phyloP scores from a whole-genome alignment of 2,888 invertebrate genomes.

The Epirrhoe alternata region DNA sequence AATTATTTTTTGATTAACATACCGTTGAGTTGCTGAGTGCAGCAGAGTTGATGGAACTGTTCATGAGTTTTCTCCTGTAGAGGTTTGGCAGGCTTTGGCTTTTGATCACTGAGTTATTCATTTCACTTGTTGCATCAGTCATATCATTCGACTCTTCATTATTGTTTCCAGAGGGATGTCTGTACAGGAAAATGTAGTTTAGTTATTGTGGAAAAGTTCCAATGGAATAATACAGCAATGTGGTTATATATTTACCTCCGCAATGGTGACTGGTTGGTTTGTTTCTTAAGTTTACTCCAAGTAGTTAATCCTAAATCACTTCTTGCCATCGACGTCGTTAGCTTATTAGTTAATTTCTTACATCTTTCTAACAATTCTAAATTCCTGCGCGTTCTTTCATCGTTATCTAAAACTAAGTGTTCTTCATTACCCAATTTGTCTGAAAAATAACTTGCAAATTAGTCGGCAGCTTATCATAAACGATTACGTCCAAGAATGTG shows the following conservation, averaged over 20 bases:
- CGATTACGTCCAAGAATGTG: constrained; percentile 49
- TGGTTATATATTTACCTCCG: constrained; percentile 77
- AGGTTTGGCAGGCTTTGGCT: constrained; percentile 93
- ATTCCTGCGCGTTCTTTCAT: constrained; percentile 85
- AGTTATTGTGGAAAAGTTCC: background rate
- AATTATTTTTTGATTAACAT: constrained; percentile 61
- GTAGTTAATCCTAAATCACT: constrained; percentile 95
- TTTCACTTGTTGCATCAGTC: constrained; percentile 84
- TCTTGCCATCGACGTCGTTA: constrained; percentile 93
- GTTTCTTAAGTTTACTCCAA: constrained; percentile 93
- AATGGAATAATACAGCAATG: background rate
- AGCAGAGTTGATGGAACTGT: constrained; percentile 81
- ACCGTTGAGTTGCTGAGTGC: constrained; percentile 90
- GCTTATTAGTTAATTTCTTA: constrained; percentile 81
- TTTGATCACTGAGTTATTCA: constrained; percentile 87
- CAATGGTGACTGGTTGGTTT: constrained; percentile 87
- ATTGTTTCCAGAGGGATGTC: constrained; percentile 92
- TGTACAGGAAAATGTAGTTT: constrained; percentile 51
- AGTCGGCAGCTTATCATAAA: constrained; percentile 58
- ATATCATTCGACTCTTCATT: constrained; percentile 86
- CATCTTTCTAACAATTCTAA: constrained; percentile 84
- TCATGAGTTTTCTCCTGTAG: constrained; percentile 83
- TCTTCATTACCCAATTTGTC: constrained; percentile 80
- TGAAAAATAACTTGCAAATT: constrained; percentile 62
- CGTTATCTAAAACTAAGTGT: constrained; percentile 75